These are phyloP conservation scores for Fragum fragum DNA, from an alignment of 2,888 invertebrate genomes.

Conservation along the genomic window DNA sequence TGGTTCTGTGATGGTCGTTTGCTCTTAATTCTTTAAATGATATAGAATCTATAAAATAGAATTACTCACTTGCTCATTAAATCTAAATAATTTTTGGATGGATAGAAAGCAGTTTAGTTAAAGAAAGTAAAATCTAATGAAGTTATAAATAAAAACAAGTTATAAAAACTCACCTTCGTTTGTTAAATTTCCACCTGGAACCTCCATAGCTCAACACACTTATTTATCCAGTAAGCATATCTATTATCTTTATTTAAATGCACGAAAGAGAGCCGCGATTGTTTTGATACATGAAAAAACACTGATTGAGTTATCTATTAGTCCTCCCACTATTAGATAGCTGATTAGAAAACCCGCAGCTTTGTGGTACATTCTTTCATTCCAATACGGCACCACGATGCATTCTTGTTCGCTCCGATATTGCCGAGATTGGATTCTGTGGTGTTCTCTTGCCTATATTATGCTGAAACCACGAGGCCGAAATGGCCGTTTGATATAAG, in stretches of 20 bases:
- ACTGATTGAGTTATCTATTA: neutral
- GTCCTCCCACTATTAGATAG: neutral
- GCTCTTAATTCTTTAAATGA: too few relatives aligned
- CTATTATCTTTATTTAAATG: neutral
- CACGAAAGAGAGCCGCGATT: neutral
- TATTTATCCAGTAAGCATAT: neutral
- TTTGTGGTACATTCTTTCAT: neutral
- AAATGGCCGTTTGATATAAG: too few relatives aligned
- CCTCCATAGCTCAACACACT: neutral
- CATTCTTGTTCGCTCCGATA: neutral
- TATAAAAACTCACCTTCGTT: constrained; percentile 2
- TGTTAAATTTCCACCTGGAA: neutral
- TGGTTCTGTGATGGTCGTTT: too few relatives aligned
- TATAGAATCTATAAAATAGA: too few relatives aligned
- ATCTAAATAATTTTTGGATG: too few relatives aligned
- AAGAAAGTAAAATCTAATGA: neutral
- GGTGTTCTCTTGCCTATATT: too few relatives aligned
- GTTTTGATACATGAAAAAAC: neutral
- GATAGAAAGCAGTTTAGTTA: neutral
- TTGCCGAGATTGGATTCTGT: too few relatives aligned
- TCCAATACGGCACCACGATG: neutral
- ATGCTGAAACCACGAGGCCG: too few relatives aligned
- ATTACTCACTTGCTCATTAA: too few relatives aligned
- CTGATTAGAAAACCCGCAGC: neutral
- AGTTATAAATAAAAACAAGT: neutral